Base-by-base conservation (phyloP, 2,888 invertebrate genomes). In the Amorpha juglandis region DNA sequence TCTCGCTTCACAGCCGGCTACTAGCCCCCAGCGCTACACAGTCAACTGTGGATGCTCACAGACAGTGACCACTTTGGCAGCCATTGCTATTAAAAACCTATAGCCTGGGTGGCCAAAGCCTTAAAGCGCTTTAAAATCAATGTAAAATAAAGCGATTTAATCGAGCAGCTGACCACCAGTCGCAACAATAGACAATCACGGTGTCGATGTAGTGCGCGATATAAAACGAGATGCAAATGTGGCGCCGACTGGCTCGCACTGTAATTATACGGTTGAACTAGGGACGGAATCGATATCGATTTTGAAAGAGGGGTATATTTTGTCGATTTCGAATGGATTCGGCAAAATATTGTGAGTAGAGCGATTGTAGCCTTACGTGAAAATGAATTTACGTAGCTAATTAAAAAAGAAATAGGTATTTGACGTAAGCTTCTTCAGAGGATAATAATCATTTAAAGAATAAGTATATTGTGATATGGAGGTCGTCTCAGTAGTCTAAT, bases 141-240 rank as follows among this genome's bases (percentile, higher is more conserved):
- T 16, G 16, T 38, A 42, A 19, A 58, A 38, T 58, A 42, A 58
- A 58, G 58, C 58, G 58, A 58, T 42, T 58, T 42, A 58, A 58
- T 19, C 42, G 58, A 14, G 51, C n/a, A 84, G 85, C 84, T 84
- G 80, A 80, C 84, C 83, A 83, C 86, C 84, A 80, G 79, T 75
- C 74, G 69, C 79, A 84, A 89, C 90, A 90, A 91, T 89, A 78
- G 87, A 69, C 81, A 78, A 83, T 82, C 80, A 82, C 83, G 81
- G 85, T 84, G 83, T 87, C 84, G 82, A 87, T 87, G 83, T 45
- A 68, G 50, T 63, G 63, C 53, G 67, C 63, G 70, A 69, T 70
- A 63, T 62, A 66, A 68, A 64, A 66, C 67, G 65, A 16, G 21
- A 70, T 65, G 68, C 68, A 66, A 65, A 70, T 69, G 63, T 63